Conservation (phyloP, 2,113 vertebrate genomes). For the Raja brachyura region DNA sequence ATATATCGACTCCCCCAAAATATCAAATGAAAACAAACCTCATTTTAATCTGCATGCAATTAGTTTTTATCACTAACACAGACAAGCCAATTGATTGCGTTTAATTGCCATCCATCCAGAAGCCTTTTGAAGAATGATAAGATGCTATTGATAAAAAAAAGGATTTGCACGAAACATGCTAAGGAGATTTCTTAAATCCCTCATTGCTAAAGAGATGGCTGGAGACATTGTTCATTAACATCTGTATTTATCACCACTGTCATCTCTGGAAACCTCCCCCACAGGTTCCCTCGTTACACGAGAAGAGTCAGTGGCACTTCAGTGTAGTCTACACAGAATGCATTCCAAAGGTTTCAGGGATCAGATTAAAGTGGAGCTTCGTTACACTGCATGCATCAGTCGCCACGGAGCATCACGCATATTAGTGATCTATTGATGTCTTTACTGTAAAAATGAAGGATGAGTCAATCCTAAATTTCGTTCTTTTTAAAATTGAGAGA, state of each 20-base stretch:
- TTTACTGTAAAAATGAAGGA: too few species aligned
- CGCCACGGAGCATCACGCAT: not conserved
- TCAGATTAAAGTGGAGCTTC: constrained; percentile 28
- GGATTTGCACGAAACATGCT: constrained; percentile 4
- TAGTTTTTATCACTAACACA: constrained; percentile 30
- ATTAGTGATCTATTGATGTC: constrained; percentile 5
- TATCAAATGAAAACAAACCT: not conserved
- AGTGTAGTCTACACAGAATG: constrained; percentile 21
- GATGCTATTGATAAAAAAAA: constrained; percentile 8
- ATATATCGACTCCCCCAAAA: not conserved
- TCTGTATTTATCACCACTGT: constrained; percentile 1
- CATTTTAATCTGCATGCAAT: constrained; percentile 3
- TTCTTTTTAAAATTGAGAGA: not conserved
- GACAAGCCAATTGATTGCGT: constrained; percentile 19
- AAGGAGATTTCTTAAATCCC: constrained; percentile 16
- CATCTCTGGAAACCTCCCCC: constrained; percentile 17
- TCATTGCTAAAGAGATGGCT: not conserved
- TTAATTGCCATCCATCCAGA: constrained; percentile 18
- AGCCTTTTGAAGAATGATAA: not conserved
- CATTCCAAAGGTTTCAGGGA: constrained; percentile 18
- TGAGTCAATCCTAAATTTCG: not conserved
- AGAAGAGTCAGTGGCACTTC: constrained; percentile 27
- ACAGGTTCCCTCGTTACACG: not conserved
- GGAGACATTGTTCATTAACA: constrained; percentile 17
- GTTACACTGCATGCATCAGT: not conserved